Percentiles rank a stretch among this genome's conserved stretches.
Evolutionary conservation across 2,888 invertebrate genomes (phyloP).

Genomic region (Megastigmus dorsalis): DNA sequence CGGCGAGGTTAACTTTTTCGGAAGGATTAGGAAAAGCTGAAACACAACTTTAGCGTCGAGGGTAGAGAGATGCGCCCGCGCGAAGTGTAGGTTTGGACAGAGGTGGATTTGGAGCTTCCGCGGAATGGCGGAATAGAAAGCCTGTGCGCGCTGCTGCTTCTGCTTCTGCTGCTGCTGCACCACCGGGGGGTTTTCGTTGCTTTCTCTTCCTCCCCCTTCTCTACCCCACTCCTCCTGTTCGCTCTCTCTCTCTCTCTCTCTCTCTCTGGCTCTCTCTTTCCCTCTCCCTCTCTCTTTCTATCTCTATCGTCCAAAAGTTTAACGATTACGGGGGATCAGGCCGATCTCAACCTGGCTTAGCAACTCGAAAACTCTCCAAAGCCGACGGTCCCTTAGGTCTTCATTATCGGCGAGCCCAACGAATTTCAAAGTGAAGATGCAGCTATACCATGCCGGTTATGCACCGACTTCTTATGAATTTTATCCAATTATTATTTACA

Average conservation of each 20-base stretch:
- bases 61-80: background rate
- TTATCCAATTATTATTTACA: too few species aligned
- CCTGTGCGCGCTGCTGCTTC: constrained; percentile 1
- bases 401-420: constrained; percentile 38
- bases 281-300: background rate
- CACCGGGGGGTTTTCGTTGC: too few species aligned
- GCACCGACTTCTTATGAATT: too few species aligned
- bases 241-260: constrained; percentile 8
- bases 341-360: constrained; percentile 57
- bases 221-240: too few species aligned
- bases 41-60: constrained; percentile 35
- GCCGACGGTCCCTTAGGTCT: constrained; percentile 18
- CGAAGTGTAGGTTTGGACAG: constrained; percentile 31
- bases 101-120: constrained; percentile 31
- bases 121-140: constrained; percentile 21
- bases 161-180: too few species aligned
- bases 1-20: constrained; percentile 16
- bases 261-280: constrained; percentile 14
- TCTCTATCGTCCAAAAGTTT: constrained; percentile 51
- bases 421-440: constrained; percentile 37
- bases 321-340: constrained; percentile 59
- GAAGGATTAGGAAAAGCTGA: constrained; percentile 43
- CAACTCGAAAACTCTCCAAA: constrained; percentile 40
- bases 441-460: too few species aligned
- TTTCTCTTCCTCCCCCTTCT: too few species aligned